phyloP scores from a whole-genome alignment of 2,888 invertebrate genomes.

The Corythucha ciliata region DNA sequence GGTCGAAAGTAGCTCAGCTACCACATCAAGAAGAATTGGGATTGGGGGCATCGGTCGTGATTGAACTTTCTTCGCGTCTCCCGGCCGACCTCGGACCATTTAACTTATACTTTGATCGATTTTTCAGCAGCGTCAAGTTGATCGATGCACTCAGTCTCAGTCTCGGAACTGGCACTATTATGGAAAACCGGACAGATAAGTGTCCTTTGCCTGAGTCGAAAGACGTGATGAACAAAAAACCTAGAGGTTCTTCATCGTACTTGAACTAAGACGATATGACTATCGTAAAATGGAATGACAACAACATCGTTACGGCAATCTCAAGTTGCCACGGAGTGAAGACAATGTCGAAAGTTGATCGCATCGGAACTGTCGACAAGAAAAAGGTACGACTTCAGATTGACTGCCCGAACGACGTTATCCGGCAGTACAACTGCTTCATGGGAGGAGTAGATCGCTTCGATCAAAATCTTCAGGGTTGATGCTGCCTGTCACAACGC shows the following conservation, averaged over 20 bases:
- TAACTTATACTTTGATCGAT: slow-evolving; percentile 9
- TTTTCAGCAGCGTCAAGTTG: slow-evolving; percentile 18
- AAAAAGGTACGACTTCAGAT: too few relatives aligned
- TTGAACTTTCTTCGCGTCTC: not conserved
- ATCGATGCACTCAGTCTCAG: slow-evolving; percentile 5
- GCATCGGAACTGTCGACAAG: slow-evolving; percentile 14
- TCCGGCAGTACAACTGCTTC: too few relatives aligned
- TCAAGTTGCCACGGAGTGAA: slow-evolving; percentile 11
- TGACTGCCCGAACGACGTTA: too few relatives aligned
- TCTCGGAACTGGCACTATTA: slow-evolving; percentile 17
- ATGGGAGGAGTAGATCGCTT: too few relatives aligned
- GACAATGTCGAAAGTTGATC: slow-evolving; percentile 7
- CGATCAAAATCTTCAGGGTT: slow-evolving; percentile 8
- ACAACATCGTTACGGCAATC: slow-evolving; percentile 7
- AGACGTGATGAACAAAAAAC: slow-evolving; percentile 13
- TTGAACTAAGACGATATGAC: slow-evolving; percentile 7
- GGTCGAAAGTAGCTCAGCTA: slow-evolving; percentile 5
- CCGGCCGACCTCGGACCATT: slow-evolving; percentile 1
- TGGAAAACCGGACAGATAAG: slow-evolving; percentile 7
- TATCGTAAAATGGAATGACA: slow-evolving; percentile 17
- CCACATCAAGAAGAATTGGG: slow-evolving; percentile 14
- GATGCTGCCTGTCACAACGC: slow-evolving; percentile 16
- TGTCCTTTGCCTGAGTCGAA: slow-evolving; percentile 13
- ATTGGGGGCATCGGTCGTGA: slow-evolving; percentile 8
- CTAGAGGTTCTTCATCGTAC: slow-evolving; percentile 10